Conservation (phyloP, 2,113 vertebrate genomes). For the Ovis canadensis region DNA sequence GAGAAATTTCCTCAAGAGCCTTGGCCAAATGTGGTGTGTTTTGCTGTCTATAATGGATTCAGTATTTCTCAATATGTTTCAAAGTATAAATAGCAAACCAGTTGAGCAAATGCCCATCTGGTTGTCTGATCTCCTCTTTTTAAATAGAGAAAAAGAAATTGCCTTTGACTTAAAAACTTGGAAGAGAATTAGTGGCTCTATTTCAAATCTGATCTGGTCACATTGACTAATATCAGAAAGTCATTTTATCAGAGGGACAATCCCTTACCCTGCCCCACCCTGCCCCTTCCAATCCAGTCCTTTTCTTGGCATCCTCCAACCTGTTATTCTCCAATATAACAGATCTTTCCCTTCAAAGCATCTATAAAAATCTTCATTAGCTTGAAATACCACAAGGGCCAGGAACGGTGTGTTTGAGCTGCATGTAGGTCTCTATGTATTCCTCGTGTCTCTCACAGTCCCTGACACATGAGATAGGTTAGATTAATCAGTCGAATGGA, state of each 20-base stretch:
- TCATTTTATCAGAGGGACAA: not conserved
- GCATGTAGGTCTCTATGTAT: not conserved
- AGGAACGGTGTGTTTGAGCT: not conserved
- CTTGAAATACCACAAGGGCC: not conserved
- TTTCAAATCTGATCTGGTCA: not conserved
- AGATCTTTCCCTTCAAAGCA: not conserved
- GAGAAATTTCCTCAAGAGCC: conserved; percentile 22
- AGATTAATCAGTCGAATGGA: not conserved
- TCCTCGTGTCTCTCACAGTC: not conserved
- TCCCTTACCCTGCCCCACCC: not conserved
- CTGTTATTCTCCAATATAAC: not conserved
- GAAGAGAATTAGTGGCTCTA: not conserved
- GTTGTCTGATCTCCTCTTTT: conserved; percentile 13
- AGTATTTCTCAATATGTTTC: conserved; percentile 37
- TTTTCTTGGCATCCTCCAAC: not conserved
- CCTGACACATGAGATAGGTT: not conserved
- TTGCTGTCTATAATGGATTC: not conserved
- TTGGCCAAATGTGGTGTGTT: conserved; percentile 3
- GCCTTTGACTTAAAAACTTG: not conserved
- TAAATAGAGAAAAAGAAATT: not conserved
- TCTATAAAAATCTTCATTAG: not conserved
- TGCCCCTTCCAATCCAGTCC: not conserved
- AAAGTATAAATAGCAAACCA: conserved; percentile 40
- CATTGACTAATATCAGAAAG: not conserved
- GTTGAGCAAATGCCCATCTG: conserved; percentile 41